Percentiles rank a stretch among this genome's conserved stretches.
These are phyloP conservation scores for Andrena bucephala DNA, from an alignment of 2,888 invertebrate species.

Conservation along the genomic window DNA sequence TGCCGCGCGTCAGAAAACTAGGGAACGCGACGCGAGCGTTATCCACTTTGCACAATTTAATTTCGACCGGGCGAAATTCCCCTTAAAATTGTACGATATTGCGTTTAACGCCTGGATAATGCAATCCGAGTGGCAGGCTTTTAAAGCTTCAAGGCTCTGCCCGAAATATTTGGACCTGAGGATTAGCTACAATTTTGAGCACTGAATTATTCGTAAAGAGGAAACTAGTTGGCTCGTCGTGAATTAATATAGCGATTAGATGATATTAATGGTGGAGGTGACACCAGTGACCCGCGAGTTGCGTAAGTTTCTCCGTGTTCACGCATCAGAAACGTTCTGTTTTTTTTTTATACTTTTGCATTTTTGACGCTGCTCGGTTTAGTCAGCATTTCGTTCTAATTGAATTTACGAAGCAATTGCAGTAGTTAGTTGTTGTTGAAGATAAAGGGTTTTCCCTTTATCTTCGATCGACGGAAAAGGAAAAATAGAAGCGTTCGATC, in stretches of 20 bases:
- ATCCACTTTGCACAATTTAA: conserved; percentile 9
- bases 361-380: neutral
- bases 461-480: too few species aligned
- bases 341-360: neutral
- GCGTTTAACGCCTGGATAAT: conserved; percentile 1
- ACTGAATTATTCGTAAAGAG: neutral
- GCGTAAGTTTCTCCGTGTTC: neutral
- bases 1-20: conserved; percentile 27
- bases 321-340: neutral
- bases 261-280: too few species aligned
- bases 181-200: neutral
- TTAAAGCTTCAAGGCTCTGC: neutral
- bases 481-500: conserved; percentile 6
- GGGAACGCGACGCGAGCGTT: neutral
- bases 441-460: too few species aligned
- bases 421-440: neutral
- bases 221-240: neutral
- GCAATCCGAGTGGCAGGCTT: neutral
- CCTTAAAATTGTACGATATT: neutral
- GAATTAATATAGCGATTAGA: neutral
- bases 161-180: neutral
- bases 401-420: neutral
- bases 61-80: neutral
- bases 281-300: neutral
- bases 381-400: neutral